A percentile compares a stretch with the other conserved stretches of the same genome.
These are phyloP conservation scores for Luffia ferchaultella DNA, from an alignment of 2,888 invertebrate genomes.

Conservation along the genomic window DNA sequence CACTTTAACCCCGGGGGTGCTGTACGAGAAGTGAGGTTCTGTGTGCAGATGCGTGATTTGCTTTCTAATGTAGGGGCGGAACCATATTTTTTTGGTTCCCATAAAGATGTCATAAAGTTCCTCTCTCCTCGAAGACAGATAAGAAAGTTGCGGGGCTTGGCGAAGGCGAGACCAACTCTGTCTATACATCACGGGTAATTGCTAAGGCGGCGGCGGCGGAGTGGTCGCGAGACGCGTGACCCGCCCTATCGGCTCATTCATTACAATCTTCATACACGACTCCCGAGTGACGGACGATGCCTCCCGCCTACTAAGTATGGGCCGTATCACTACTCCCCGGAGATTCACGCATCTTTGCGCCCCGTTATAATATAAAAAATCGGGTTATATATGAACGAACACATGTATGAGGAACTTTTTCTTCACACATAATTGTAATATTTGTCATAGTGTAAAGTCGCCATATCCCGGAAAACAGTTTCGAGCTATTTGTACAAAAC, in stretches of 20 bases:
- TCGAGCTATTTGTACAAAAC: too few relatives aligned
- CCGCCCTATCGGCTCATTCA: conserved; percentile 42
- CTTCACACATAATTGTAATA: too few relatives aligned
- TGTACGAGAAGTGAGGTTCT: background rate
- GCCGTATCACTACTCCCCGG: too few relatives aligned
- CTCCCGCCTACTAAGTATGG: too few relatives aligned
- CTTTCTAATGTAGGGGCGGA: conserved; percentile 40
- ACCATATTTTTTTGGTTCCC: conserved; percentile 50
- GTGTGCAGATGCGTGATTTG: conserved; percentile 21
- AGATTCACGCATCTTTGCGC: too few relatives aligned
- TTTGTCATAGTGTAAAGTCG: too few relatives aligned
- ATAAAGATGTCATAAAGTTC: conserved; percentile 57
- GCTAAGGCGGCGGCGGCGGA: conserved; percentile 10
- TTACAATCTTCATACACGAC: conserved; percentile 18
- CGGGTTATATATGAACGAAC: too few relatives aligned
- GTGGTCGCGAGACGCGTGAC: conserved; percentile 47
- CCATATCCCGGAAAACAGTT: too few relatives aligned
- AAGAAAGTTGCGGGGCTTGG: conserved; percentile 48
- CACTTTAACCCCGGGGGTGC: background rate
- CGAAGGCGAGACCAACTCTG: conserved; percentile 25
- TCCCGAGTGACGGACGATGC: background rate
- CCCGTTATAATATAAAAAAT: too few relatives aligned
- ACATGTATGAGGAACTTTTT: too few relatives aligned
- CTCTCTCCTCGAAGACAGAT: conserved; percentile 39
- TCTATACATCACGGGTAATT: conserved; percentile 55